A percentile compares a stretch with the other conserved stretches of the same genome.
These are phyloP conservation scores for Mirza zaza DNA, from an alignment of 2,113 vertebrate genomes.

Conservation along the genomic window DNA sequence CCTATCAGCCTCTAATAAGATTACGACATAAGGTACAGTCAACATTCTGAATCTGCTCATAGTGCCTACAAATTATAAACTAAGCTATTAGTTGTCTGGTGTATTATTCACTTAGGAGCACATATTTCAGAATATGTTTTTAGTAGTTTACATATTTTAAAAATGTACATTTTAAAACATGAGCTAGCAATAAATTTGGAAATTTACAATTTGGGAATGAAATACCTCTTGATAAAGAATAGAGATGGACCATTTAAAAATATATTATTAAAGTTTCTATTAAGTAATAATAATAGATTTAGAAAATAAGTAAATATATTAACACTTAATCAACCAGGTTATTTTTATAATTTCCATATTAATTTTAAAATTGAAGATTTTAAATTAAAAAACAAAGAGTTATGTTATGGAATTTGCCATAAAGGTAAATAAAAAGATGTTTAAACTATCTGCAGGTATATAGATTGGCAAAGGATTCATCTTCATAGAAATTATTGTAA, in stretches of 20 bases:
- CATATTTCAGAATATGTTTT: background rate
- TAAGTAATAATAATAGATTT: background rate
- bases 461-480: background rate
- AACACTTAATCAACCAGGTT: background rate
- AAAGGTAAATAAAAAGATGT: background rate
- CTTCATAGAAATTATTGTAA: background rate
- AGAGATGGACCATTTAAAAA: background rate
- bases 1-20: constrained; percentile 80
- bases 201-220: background rate
- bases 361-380: background rate
- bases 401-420: background rate
- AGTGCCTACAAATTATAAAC: background rate
- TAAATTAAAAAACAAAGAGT: background rate
- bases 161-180: background rate
- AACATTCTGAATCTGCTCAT: background rate
- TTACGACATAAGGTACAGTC: constrained; percentile 86
- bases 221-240: background rate
- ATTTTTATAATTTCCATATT: background rate
- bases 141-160: background rate
- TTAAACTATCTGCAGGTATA: background rate
- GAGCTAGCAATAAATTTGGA: background rate
- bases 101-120: background rate
- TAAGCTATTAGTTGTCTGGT: background rate
- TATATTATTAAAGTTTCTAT: background rate
- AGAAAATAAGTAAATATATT: background rate